These are phyloP conservation scores for Thecophora atra DNA, from an alignment of 2,888 invertebrate species.

Conservation along the genomic window DNA sequence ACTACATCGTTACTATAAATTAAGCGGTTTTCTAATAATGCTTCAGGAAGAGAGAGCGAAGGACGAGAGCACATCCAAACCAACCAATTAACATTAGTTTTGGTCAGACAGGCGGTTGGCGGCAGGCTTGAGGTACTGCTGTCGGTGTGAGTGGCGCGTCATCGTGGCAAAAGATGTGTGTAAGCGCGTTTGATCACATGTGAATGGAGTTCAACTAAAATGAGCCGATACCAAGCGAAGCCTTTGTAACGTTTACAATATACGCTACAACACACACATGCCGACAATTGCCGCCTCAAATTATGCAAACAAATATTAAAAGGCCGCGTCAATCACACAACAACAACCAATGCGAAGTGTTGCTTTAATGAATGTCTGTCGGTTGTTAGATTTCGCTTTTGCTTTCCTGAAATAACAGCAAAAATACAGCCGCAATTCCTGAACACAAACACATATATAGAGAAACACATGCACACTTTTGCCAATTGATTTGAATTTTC, in stretches of 20 bases:
- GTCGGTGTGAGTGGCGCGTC: background rate
- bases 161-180: background rate
- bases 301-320: too few species aligned
- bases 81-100: background rate
- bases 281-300: too few species aligned
- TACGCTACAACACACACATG: background rate
- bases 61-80: background rate
- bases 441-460: background rate
- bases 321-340: too few species aligned
- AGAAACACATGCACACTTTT: background rate
- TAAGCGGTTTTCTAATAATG: too few species aligned
- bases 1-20: too few species aligned
- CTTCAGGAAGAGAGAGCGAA: too few species aligned
- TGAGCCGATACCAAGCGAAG: background rate
- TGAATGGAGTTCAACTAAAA: background rate
- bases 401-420: too few species aligned
- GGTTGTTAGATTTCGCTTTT: too few species aligned
- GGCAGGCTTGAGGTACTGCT: background rate
- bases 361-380: too few species aligned
- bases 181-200: background rate
- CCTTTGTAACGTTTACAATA: background rate
- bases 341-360: too few species aligned
- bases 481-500: conserved; percentile 8
- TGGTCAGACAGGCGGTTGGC: background rate
- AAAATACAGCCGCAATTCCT: background rate